phyloP scores from a whole-genome alignment of 1,140 invertebrate genomes.

The Chironomus striatipennis region DNA sequence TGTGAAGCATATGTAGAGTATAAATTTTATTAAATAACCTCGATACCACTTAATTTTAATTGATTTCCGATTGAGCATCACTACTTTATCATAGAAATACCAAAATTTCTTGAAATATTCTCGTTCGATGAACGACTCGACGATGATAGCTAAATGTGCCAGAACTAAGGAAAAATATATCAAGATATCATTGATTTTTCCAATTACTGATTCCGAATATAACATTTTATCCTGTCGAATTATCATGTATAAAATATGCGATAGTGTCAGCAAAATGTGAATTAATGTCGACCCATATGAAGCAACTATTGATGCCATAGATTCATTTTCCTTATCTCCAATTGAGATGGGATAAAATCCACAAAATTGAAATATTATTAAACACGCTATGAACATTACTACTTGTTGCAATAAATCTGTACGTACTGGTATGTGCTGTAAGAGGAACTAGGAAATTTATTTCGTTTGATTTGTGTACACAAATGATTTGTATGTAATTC shows the following conservation, averaged over 20 bases:
- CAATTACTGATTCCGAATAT: neutral
- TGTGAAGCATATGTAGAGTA: neutral
- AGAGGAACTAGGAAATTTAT: neutral
- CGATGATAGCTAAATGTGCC: neutral
- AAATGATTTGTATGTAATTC: neutral
- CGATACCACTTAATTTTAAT: neutral
- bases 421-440: too few relatives aligned
- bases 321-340: neutral
- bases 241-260: neutral
- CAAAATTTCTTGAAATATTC: neutral
- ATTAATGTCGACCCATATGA: neutral
- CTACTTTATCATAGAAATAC: conserved; percentile 1
- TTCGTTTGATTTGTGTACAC: neutral
- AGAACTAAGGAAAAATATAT: neutral
- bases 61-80: neutral
- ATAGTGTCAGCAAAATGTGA: neutral
- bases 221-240: conserved; percentile 10
- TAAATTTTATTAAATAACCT: conserved; percentile 1
- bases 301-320: neutral
- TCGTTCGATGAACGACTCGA: neutral
- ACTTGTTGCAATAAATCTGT: neutral
- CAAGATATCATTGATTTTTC: conserved; percentile 18
- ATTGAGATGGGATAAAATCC: neutral
- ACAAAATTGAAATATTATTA: neutral
- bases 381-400: neutral